Conservation (phyloP, 2,888 invertebrate genomes). For the Nycteola revayana region DNA sequence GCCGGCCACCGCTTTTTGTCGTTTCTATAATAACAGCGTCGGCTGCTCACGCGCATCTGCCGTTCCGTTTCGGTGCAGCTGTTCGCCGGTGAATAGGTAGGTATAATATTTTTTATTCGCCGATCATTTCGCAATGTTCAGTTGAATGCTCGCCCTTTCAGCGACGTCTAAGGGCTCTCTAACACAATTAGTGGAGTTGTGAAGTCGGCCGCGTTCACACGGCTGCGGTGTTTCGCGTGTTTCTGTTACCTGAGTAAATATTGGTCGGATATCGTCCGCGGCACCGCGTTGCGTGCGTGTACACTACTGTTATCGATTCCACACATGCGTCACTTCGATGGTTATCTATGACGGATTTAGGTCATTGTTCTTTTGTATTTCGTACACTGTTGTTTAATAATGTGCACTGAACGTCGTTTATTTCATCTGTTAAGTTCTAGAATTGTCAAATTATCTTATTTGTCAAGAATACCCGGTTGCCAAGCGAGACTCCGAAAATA, state of each 20-base stretch:
- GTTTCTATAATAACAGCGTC: slow-evolving; percentile 58
- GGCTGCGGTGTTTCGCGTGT: slow-evolving; percentile 60
- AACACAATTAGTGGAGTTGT: slow-evolving; percentile 50
- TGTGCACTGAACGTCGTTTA: slow-evolving; percentile 34
- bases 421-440: slow-evolving; percentile 20
- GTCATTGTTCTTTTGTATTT: slow-evolving; percentile 79
- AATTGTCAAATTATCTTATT: slow-evolving; percentile 7
- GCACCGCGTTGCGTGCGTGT: slow-evolving; percentile 70
- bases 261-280: slow-evolving; percentile 70
- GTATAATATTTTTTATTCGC: slow-evolving; percentile 61
- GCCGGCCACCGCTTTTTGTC: slow-evolving; percentile 52
- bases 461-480: slow-evolving; percentile 9
- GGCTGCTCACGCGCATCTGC: slow-evolving; percentile 71
- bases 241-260: slow-evolving; percentile 72
- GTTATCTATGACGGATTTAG: slow-evolving; percentile 77
- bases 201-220: slow-evolving; percentile 55
- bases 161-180: slow-evolving; percentile 50
- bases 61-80: slow-evolving; percentile 71
- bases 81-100: slow-evolving; percentile 65
- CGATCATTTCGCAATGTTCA: slow-evolving; percentile 46
- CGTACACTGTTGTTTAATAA: slow-evolving; percentile 47
- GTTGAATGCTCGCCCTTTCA: slow-evolving; percentile 53
- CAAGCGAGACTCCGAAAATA: slow-evolving; percentile 15
- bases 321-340: slow-evolving; percentile 78
- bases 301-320: slow-evolving; percentile 77